Conservation (phyloP, 1,140 invertebrate species). For the Zaprionus gabonicus region DNA sequence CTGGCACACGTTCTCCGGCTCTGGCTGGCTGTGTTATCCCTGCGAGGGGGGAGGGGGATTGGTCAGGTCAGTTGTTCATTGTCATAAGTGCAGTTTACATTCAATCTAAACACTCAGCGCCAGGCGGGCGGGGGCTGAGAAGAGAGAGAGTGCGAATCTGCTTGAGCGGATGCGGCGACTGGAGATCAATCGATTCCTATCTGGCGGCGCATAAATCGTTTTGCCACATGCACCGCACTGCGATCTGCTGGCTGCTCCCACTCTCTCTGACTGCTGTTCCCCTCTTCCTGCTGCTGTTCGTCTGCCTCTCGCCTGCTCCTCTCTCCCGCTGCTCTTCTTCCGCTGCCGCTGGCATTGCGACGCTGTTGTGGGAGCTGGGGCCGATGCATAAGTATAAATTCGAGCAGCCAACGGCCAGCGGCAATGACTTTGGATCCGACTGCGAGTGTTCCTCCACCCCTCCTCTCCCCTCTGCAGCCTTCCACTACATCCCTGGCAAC, state of each 20-base stretch:
- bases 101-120: constrained; percentile 74
- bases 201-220: constrained; percentile 79
- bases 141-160: background rate
- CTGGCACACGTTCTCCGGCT: constrained; percentile 12
- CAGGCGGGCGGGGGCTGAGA: background rate
- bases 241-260: constrained; percentile 17
- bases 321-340: background rate
- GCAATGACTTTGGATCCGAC: constrained; percentile 60
- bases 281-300: background rate
- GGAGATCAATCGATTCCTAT: constrained; percentile 77
- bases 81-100: constrained; percentile 81
- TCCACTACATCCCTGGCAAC: background rate
- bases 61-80: constrained; percentile 68
- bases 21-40: constrained; percentile 1
- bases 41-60: background rate
- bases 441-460: background rate
- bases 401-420: constrained; percentile 38
- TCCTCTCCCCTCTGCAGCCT: background rate
- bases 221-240: constrained; percentile 69
- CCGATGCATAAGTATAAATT: constrained; percentile 63
- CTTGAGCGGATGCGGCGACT: constrained; percentile 32
- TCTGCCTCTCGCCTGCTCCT: background rate
- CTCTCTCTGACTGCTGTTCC: background rate
- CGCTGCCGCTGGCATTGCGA: constrained; percentile 33
- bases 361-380: constrained; percentile 1